Conservation (phyloP, 2,888 invertebrate genomes). For the Tupiocoris notatus region DNA sequence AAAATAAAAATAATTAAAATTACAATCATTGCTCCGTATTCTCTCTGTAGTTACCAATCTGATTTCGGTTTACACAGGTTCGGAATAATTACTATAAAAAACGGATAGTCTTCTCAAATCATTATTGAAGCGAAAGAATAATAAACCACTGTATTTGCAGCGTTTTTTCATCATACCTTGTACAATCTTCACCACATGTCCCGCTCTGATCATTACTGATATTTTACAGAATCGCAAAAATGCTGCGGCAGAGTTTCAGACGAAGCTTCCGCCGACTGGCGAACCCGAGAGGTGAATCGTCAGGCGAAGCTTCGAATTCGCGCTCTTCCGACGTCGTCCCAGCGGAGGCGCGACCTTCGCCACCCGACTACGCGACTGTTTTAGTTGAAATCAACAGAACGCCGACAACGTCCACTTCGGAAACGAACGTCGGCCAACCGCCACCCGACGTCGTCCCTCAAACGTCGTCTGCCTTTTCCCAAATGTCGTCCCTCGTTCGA, state of each 20-base stretch:
- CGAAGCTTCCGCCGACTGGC: constrained; percentile 71
- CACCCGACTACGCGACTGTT: constrained; percentile 64
- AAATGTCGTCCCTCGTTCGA: constrained; percentile 54
- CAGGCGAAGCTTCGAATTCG: constrained; percentile 12
- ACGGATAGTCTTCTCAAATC: too few species aligned
- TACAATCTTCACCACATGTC: too few species aligned
- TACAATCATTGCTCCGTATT: too few species aligned
- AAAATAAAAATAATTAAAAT: too few species aligned
- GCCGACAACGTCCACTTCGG: constrained; percentile 47
- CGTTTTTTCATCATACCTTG: too few species aligned
- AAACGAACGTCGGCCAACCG: constrained; percentile 58
- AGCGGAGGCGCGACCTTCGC: constrained; percentile 55
- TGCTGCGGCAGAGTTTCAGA: constrained; percentile 72
- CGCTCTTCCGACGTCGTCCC: constrained; percentile 37
- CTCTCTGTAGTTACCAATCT: too few species aligned
- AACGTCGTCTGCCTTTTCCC: constrained; percentile 25
- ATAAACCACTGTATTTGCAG: too few species aligned
- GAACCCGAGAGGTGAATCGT: constrained; percentile 9
- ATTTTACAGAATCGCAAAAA: constrained; percentile 64
- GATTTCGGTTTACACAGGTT: too few species aligned
- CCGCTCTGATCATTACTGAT: too few species aligned
- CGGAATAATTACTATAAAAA: too few species aligned
- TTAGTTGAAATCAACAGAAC: constrained; percentile 62
- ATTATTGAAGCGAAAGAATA: too few species aligned
- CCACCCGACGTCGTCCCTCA: constrained; percentile 16